Percentiles rank a stretch among this genome's conserved stretches.
Evolutionary conservation across 1,140 invertebrate species (phyloP).

Genomic region (Zophobas morio): DNA sequence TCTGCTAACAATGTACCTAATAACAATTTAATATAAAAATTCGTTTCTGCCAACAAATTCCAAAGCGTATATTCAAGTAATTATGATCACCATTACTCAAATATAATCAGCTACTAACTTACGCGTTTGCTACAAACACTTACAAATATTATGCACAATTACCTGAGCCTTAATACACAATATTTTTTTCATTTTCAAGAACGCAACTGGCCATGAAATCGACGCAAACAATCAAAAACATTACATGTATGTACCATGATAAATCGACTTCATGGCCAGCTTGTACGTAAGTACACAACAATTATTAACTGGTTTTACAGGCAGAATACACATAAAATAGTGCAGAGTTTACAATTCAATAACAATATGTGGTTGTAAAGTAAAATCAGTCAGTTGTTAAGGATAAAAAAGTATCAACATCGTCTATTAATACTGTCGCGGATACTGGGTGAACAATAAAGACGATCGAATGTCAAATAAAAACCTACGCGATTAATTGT

Average conservation of each 20-base stretch:
- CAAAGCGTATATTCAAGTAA: conserved; percentile 46
- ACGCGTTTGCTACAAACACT: conserved; percentile 32
- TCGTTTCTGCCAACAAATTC: conserved; percentile 55
- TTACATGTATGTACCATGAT: neutral
- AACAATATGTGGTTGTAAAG: conserved; percentile 4
- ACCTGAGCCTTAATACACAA: conserved; percentile 53
- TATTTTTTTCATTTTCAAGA: conserved; percentile 23
- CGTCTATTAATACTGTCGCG: conserved; percentile 16
- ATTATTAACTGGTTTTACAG: conserved; percentile 44
- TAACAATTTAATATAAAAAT: conserved; percentile 58
- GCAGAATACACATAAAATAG: conserved; percentile 27
- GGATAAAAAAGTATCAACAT: conserved; percentile 22
- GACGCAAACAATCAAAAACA: neutral
- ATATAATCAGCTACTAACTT: conserved; percentile 32
- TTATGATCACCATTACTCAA: conserved; percentile 47
- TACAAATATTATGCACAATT: conserved; percentile 49
- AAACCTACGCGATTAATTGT: too few relatives aligned
- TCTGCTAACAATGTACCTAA: conserved; percentile 52
- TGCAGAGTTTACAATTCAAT: conserved; percentile 22
- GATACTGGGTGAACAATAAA: conserved; percentile 18
- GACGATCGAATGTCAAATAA: too few relatives aligned
- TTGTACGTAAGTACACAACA: conserved; percentile 45
- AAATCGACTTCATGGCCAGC: conserved; percentile 4
- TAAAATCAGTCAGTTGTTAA: conserved; percentile 20
- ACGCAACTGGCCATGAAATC: conserved; percentile 5